Conservation (phyloP, 2,797 vertebrate species). For the Dallia pectoralis region DNA sequence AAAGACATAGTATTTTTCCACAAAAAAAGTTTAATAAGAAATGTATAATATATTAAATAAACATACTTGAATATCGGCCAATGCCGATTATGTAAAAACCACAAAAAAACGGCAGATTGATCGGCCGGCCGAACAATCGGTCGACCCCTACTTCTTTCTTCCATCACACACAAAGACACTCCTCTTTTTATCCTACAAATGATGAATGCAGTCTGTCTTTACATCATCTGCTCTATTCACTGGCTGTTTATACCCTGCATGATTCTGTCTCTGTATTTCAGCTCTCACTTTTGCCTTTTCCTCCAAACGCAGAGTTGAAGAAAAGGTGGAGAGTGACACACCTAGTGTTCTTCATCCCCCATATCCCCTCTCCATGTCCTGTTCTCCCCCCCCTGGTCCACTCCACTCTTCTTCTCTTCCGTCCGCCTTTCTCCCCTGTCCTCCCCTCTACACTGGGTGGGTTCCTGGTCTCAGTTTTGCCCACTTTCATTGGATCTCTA, state of each 20-base stretch:
- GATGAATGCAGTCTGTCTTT: neutral
- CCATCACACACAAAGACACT: no score
- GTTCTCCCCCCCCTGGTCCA: neutral
- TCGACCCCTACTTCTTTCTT: no score
- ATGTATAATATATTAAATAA: no score
- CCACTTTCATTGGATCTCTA: neutral
- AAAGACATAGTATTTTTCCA: no score
- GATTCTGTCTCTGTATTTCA: neutral
- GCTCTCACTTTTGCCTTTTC: neutral
- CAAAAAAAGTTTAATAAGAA: no score
- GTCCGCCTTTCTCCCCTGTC: neutral
- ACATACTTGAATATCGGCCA: no score
- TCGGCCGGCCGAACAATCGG: no score
- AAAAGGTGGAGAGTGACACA: neutral
- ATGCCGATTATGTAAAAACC: no score
- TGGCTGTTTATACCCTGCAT: neutral
- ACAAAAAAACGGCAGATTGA: no score
- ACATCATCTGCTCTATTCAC: neutral
- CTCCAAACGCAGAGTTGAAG: neutral
- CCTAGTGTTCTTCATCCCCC: neutral
- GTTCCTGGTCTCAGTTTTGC: neutral
- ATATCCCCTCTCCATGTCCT: neutral
- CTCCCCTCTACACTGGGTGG: neutral
- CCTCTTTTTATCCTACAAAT: neutral
- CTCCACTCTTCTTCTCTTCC: neutral